Conservation (phyloP, 2,113 vertebrate genomes). For the Callithrix jacchus region DNA sequence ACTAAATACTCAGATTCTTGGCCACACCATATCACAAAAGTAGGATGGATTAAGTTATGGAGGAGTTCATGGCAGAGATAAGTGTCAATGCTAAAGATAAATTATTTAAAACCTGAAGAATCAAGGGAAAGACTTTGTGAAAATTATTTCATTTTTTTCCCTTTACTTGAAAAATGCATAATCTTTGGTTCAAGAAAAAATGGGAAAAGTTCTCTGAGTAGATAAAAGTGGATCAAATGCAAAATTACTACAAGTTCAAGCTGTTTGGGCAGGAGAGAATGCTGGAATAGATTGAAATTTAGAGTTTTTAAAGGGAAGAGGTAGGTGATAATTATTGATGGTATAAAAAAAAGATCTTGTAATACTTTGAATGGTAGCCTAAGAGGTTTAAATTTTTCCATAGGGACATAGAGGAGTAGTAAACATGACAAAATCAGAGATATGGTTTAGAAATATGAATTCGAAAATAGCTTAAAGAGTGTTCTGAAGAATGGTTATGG, state of each 20-base stretch:
- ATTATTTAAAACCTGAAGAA: not conserved
- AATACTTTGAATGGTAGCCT: not conserved
- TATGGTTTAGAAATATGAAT: not conserved
- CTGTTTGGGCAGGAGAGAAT: not conserved
- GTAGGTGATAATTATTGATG: not conserved
- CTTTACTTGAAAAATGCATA: not conserved
- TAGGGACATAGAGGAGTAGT: not conserved
- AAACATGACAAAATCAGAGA: not conserved
- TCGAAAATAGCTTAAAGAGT: not conserved
- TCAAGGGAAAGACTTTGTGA: not conserved
- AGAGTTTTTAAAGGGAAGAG: not conserved
- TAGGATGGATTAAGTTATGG: not conserved
- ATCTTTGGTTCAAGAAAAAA: not conserved
- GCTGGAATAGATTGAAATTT: not conserved
- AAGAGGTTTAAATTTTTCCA: not conserved
- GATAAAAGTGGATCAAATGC: not conserved
- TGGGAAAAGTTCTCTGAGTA: not conserved
- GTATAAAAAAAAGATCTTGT: not conserved
- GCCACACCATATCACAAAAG: not conserved
- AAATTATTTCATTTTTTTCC: not conserved
- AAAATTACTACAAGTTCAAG: not conserved
- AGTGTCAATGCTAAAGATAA: not conserved
- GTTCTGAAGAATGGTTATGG: not conserved
- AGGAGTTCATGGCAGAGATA: not conserved
- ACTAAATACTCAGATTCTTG: not conserved